Percentiles rank a stretch among this genome's conserved stretches.
Evolutionary conservation across 2,113 vertebrate species (phyloP).

Genomic region (Calypte anna): DNA sequence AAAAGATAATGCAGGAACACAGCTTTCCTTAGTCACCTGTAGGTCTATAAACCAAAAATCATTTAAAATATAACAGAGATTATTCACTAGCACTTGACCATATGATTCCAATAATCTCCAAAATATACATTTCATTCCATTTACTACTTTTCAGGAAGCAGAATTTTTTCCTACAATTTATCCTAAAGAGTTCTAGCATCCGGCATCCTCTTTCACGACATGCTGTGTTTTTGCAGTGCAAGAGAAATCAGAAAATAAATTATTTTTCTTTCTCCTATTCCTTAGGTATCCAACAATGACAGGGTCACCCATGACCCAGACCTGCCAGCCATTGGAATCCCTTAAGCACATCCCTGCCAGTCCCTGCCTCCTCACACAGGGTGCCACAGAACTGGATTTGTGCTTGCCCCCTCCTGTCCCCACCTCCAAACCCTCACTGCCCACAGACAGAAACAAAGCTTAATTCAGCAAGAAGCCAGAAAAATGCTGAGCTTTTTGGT

Average conservation of each 20-base stretch:
- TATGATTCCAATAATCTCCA: not conserved
- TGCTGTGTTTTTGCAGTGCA: fast-evolving
- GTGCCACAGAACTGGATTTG: not conserved
- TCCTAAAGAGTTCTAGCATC: not conserved
- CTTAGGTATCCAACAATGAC: not conserved
- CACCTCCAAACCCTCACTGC: not conserved
- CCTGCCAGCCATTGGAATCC: not conserved
- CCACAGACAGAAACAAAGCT: not conserved
- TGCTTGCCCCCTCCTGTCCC: not conserved
- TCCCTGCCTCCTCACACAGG: fast-evolving
- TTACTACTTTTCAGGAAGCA: not conserved
- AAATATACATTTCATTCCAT: not conserved
- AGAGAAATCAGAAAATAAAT: not conserved
- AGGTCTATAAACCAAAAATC: not conserved
- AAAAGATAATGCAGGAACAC: not conserved
- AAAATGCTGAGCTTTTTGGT: fast-evolving
- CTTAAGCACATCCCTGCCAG: not conserved
- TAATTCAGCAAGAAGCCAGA: not conserved
- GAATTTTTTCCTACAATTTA: not conserved
- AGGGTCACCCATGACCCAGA: not conserved
- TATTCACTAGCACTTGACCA: not conserved
- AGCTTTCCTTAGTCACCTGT: not conserved
- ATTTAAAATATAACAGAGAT: not conserved
- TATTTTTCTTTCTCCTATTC: not conserved
- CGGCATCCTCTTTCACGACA: not conserved